Conservation (phyloP, 2,797 vertebrate genomes). For the Polyboroides typus region DNA sequence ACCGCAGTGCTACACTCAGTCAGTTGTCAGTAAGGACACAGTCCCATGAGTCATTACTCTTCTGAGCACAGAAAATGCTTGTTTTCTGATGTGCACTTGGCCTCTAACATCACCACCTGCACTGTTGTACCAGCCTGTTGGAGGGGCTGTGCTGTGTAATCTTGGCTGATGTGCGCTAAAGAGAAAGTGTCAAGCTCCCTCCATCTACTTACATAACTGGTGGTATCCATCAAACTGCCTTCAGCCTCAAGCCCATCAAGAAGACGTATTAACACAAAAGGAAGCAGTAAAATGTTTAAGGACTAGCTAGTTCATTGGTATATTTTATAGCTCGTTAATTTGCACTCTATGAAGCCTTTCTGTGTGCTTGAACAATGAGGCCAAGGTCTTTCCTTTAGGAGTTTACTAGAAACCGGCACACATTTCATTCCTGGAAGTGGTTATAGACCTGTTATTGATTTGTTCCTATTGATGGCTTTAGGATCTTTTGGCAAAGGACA, state of each 20-base stretch:
- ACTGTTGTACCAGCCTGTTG: not conserved
- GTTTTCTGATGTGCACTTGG: not conserved
- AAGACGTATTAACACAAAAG: not conserved
- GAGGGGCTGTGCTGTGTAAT: not conserved
- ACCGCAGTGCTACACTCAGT: not conserved
- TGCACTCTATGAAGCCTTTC: not conserved
- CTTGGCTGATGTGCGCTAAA: accelerated
- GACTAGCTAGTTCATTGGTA: not conserved
- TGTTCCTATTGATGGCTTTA: not conserved
- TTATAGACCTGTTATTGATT: not conserved
- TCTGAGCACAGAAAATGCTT: not conserved
- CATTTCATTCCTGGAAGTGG: slow-evolving; percentile 5
- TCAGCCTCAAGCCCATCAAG: not conserved
- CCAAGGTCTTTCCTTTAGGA: not conserved
- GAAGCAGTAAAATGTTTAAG: not conserved
- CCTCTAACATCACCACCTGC: not conserved
- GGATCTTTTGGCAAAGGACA: not conserved
- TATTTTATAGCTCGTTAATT: not conserved
- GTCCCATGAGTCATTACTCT: not conserved
- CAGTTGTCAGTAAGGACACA: not conserved
- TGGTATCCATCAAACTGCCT: not conserved
- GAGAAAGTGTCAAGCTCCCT: not conserved
- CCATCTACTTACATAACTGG: not conserved
- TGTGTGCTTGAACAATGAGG: not conserved
- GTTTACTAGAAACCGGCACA: not conserved